Evolutionary conservation across 2,113 vertebrate species (phyloP).

Genomic region (Morone saxatilis): DNA sequence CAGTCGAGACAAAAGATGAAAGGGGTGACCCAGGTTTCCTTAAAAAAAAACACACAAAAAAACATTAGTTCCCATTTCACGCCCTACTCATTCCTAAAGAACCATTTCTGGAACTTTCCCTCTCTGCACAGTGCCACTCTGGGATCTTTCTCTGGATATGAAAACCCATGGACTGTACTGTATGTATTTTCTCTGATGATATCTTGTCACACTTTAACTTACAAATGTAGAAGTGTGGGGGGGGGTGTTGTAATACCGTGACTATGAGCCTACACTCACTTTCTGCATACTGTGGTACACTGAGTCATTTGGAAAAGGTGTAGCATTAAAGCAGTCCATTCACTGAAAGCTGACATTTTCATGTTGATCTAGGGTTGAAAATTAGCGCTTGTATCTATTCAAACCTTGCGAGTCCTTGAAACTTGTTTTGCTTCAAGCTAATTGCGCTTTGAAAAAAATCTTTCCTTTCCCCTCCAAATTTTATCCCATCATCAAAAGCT

Average conservation of each 20-base stretch:
- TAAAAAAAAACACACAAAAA: slow-evolving; percentile 31
- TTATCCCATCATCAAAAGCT: slow-evolving; percentile 15
- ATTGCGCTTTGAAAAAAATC: slow-evolving; percentile 1
- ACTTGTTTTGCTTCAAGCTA: neutral
- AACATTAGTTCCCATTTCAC: slow-evolving; percentile 59
- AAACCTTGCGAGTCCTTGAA: slow-evolving; percentile 34
- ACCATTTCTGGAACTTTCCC: slow-evolving; percentile 52
- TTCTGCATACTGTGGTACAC: slow-evolving; percentile 41
- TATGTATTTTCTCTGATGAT: slow-evolving; percentile 63
- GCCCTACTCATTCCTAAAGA: slow-evolving; percentile 47
- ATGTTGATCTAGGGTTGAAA: slow-evolving; percentile 57
- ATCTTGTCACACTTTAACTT: slow-evolving; percentile 38
- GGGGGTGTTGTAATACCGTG: slow-evolving; percentile 22
- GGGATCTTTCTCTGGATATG: slow-evolving; percentile 60
- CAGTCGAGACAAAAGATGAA: slow-evolving; percentile 63
- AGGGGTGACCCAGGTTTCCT: slow-evolving; percentile 82
- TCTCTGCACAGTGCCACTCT: slow-evolving; percentile 51
- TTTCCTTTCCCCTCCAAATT: neutral
- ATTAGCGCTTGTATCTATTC: slow-evolving; percentile 39
- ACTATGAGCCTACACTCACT: slow-evolving; percentile 18
- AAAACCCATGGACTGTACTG: slow-evolving; percentile 59
- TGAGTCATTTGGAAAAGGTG: slow-evolving; percentile 31
- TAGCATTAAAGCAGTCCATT: slow-evolving; percentile 12
- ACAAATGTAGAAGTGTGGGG: slow-evolving; percentile 44
- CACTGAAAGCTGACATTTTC: slow-evolving; percentile 31